Percentiles rank a stretch among this genome's conserved stretches.
phyloP scores from a whole-genome alignment of 2,113 vertebrate species.

The Gopherus flavomarginatus region DNA sequence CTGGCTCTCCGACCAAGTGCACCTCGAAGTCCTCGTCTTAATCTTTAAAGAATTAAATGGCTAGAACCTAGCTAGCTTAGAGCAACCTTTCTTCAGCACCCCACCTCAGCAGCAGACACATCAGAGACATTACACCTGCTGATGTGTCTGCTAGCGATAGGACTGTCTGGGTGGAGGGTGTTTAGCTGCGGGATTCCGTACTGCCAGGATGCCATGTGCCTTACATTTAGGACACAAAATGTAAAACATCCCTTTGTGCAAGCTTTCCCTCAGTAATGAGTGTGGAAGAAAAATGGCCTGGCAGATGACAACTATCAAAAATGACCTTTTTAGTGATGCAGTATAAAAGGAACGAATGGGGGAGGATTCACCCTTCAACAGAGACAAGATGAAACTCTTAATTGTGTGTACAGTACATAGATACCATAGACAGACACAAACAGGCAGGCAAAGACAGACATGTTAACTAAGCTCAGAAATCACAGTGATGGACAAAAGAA shows the following conservation, averaged over 20 bases:
- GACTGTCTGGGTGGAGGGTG: rapidly evolving
- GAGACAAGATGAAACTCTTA: neutral
- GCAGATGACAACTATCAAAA: rapidly evolving
- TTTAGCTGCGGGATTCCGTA: rapidly evolving
- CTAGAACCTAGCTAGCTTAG: neutral
- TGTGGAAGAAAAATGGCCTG: neutral
- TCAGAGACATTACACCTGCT: rapidly evolving
- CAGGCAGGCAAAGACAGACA: rapidly evolving
- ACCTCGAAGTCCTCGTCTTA: neutral
- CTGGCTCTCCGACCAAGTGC: neutral
- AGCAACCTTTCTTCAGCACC: neutral
- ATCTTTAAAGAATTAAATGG: neutral
- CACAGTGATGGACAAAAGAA: neutral
- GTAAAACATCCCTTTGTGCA: neutral
- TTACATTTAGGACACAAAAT: neutral
- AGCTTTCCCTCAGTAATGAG: neutral
- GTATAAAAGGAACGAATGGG: neutral
- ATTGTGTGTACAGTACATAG: neutral
- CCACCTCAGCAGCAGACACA: rapidly evolving
- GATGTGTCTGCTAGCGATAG: rapidly evolving
- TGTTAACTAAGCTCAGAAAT: neutral
- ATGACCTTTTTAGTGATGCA: neutral
- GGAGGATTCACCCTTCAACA: neutral
- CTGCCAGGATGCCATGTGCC: neutral
- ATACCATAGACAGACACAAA: neutral